These are phyloP conservation scores for Dryadula phaetusa DNA, from an alignment of 2,888 invertebrate genomes.

Conservation along the genomic window DNA sequence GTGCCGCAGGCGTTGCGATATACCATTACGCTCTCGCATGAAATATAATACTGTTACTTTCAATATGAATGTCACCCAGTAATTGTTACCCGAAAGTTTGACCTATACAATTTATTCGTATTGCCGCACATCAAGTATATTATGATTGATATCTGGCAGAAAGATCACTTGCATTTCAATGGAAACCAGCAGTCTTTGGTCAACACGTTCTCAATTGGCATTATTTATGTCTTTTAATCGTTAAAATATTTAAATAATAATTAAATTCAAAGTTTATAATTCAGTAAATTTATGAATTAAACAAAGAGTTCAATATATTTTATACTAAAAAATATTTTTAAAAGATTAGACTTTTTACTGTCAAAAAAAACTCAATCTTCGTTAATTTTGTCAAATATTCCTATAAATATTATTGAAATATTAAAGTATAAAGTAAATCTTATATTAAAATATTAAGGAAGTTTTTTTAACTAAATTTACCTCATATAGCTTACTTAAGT, in stretches of 20 bases:
- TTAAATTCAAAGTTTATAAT: background rate
- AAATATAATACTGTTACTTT: slow-evolving; percentile 61
- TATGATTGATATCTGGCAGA: slow-evolving; percentile 67
- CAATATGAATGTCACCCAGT: slow-evolving; percentile 51
- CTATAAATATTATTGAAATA: background rate
- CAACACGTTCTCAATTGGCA: slow-evolving; percentile 44
- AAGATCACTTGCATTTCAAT: slow-evolving; percentile 73
- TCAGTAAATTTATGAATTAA: background rate
- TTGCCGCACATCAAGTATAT: slow-evolving; percentile 58
- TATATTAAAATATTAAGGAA: too few species aligned
- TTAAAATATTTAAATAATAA: background rate
- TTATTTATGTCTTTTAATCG: slow-evolving; percentile 54
- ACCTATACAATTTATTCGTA: slow-evolving; percentile 53
- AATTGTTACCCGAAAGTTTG: slow-evolving; percentile 40
- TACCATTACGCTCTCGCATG: slow-evolving; percentile 49
- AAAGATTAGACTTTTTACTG: slow-evolving; percentile 17
- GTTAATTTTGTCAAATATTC: background rate
- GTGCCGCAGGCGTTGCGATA: slow-evolving; percentile 64
- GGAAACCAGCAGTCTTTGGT: slow-evolving; percentile 61
- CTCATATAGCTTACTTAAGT: background rate
- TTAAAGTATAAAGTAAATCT: background rate
- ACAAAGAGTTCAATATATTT: background rate
- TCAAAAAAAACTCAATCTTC: background rate
- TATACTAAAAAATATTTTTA: too few species aligned
- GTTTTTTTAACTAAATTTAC: too few species aligned